Conservation (phyloP, 2,888 invertebrate genomes). For the Aspidiotus rigidus region DNA sequence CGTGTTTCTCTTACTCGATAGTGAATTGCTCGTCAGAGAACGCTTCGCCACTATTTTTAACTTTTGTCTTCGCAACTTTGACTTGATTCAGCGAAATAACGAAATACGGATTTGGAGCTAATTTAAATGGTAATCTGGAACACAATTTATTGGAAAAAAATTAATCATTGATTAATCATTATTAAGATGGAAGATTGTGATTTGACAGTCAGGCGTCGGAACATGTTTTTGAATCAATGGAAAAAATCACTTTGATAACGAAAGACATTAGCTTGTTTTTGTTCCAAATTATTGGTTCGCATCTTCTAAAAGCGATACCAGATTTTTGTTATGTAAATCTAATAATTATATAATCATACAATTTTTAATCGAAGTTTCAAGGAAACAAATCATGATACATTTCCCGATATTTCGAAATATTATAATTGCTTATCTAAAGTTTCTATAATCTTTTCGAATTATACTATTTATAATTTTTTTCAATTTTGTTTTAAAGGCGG, state of each 20-base stretch:
- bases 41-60: constrained; percentile 82
- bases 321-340: too few relatives aligned
- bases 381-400: too few relatives aligned
- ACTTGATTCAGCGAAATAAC: constrained; percentile 81
- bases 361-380: too few relatives aligned
- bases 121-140: constrained; percentile 67
- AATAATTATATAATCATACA: too few relatives aligned
- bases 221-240: constrained; percentile 4
- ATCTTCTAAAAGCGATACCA: too few relatives aligned
- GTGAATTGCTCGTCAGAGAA: constrained; percentile 96
- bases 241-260: background rate
- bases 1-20: constrained; percentile 63
- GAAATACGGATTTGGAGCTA: constrained; percentile 87
- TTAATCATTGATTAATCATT: background rate
- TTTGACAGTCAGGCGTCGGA: too few relatives aligned
- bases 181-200: background rate
- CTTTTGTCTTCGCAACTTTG: constrained; percentile 82
- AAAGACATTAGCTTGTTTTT: background rate
- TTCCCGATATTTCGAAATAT: too few relatives aligned
- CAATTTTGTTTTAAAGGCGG: too few relatives aligned
- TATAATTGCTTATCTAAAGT: too few relatives aligned
- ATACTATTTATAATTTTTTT: too few relatives aligned
- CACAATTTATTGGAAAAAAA: background rate
- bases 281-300: too few relatives aligned
- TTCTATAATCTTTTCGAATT: too few relatives aligned